These are phyloP conservation scores for Brienomyrus longianalis DNA, from an alignment of 2,113 vertebrate genomes.

Conservation along the genomic window DNA sequence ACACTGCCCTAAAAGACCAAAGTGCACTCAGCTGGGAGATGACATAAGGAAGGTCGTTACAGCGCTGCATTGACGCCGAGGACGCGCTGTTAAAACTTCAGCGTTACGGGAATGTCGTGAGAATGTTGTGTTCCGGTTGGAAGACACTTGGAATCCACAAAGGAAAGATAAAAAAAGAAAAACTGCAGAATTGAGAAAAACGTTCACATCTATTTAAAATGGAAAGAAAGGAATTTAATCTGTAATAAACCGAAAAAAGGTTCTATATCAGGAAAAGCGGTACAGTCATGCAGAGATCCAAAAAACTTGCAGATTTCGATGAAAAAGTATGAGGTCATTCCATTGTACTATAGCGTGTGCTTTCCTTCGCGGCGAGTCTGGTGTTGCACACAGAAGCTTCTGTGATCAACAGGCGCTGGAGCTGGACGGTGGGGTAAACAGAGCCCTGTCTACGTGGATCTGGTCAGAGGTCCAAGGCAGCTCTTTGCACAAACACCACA, in stretches of 20 bases:
- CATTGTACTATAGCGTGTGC: conserved; percentile 56
- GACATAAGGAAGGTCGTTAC: background rate
- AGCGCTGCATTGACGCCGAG: background rate
- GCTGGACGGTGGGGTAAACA: conserved; percentile 14
- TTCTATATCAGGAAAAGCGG: conserved; percentile 56
- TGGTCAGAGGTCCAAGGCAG: conserved; percentile 29
- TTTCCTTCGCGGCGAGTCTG: conserved; percentile 51
- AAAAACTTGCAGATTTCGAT: conserved; percentile 52
- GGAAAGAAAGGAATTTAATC: conserved; percentile 49
- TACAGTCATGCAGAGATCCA: conserved; percentile 61
- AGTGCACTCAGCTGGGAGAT: conserved; percentile 6
- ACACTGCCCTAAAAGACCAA: background rate
- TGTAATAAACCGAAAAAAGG: conserved; percentile 47
- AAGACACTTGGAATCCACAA: background rate
- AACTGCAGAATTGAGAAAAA: background rate
- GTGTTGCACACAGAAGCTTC: conserved; percentile 46
- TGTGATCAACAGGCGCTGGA: conserved; percentile 4
- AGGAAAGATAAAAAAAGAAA: background rate
- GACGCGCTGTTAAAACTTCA: no score
- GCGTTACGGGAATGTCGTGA: background rate
- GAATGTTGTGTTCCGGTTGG: background rate
- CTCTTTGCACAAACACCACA: conserved; percentile 40
- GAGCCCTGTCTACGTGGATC: conserved; percentile 20
- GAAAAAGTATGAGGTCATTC: conserved; percentile 55
- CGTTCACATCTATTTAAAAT: conserved; percentile 37